phyloP scores from a whole-genome alignment of 2,113 vertebrate genomes.

The Spheniscus mendiculus region DNA sequence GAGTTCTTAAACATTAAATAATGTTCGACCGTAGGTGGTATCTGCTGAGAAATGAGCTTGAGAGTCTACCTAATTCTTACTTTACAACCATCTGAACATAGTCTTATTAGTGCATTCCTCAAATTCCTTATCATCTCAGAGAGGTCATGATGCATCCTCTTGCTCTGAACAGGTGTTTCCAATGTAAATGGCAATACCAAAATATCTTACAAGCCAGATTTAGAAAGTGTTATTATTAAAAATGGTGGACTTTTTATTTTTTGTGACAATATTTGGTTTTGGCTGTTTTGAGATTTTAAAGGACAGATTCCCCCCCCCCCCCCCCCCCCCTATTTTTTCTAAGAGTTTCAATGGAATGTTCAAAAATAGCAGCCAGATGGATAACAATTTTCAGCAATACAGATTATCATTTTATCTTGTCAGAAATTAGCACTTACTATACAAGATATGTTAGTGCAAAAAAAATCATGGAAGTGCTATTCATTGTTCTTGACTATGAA shows the following conservation, averaged over 20 bases:
- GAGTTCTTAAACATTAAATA: not conserved
- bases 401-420: not conserved
- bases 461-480: not conserved
- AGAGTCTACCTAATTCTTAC: not conserved
- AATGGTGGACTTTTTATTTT: not conserved
- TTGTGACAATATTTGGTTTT: not conserved
- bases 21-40: not conserved
- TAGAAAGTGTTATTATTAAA: not conserved
- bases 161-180: not conserved
- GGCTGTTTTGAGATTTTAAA: not conserved
- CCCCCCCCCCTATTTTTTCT: not conserved
- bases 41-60: not conserved
- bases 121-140: not conserved
- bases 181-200: not conserved
- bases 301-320: accelerated
- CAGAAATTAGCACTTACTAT: not conserved
- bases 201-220: not conserved
- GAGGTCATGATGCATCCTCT: not conserved
- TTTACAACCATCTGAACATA: not conserved
- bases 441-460: not conserved
- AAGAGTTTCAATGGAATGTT: not conserved
- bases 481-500: not conserved
- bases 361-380: not conserved
- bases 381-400: not conserved
- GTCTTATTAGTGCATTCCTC: not conserved